These are phyloP conservation scores for Microplitis demolitor DNA, from an alignment of 1,140 invertebrate species.

Conservation along the genomic window DNA sequence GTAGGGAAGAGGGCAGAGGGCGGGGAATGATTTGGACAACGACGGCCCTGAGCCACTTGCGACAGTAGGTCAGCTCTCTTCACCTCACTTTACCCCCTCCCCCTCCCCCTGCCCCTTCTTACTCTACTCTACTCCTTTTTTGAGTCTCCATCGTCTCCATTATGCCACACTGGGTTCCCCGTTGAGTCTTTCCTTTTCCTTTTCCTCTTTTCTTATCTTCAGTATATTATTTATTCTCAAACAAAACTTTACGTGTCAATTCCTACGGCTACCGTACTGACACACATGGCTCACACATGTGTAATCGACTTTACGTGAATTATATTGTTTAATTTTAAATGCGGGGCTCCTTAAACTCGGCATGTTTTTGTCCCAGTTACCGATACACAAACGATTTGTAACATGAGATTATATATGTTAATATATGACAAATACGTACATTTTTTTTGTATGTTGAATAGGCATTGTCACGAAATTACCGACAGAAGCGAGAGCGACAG, in stretches of 20 bases:
- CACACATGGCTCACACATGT: background rate
- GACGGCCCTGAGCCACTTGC: constrained; percentile 62
- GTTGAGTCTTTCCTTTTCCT: background rate
- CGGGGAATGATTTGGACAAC: constrained; percentile 50
- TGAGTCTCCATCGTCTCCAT: constrained; percentile 28
- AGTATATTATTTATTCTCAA: background rate
- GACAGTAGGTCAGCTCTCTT: constrained; percentile 49
- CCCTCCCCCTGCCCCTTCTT: constrained; percentile 41
- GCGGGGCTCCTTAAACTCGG: background rate
- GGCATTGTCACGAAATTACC: background rate
- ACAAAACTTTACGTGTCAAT: background rate
- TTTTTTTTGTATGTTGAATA: too few species aligned
- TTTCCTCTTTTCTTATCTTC: background rate
- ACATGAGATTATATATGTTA: background rate
- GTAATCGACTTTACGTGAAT: background rate
- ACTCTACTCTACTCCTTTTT: constrained; percentile 36
- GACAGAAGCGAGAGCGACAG: background rate
- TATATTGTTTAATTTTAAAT: background rate
- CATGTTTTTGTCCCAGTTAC: background rate
- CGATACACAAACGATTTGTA: background rate
- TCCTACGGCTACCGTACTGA: background rate
- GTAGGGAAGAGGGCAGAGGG: constrained; percentile 23
- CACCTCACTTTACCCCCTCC: constrained; percentile 36
- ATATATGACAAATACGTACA: too few species aligned
- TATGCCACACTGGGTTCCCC: constrained; percentile 31